Evolutionary conservation across 2,888 invertebrate genomes (phyloP), one percentile per base, ranked within the genome.

Genomic region (Pammene aurita): DNA sequence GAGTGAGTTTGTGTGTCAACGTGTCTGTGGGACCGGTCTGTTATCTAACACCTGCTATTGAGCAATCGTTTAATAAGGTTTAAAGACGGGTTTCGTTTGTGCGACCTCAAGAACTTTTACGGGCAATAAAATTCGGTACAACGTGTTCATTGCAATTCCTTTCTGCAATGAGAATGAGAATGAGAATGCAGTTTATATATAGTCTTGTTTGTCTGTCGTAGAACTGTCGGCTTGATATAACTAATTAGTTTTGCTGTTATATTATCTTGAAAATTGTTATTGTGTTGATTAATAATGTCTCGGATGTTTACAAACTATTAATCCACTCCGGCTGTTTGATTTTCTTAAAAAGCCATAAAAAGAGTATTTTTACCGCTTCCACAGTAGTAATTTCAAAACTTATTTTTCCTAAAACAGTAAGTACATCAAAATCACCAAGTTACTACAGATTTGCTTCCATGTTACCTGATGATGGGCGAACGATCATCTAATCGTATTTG

Each of bases 21-120:
- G 48, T 62, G 67, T 67, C 67, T 62, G 55, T 26, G 7, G 41
- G 57, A 67, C 67, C 67, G 67, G 67, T 67, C 44, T 16, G 56
- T 67, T 63, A 67, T 67, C 62, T 63, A 67, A 67, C 52, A 54
- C 50, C 14, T 61, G 50, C 44, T 62, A 56, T 67, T 54, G 44
- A 57, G 67, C 62, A 67, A 67, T 63, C 57, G 57, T 50, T 57
- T 67, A 67, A 38, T 38, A 60, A 44, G 48, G 62, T 50, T 48
- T 18, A 54, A 38, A 62, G 62, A 56, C 67, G 16, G 57, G 62
- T 63, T 62, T 63, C 63, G 35, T 46, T 34, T 26, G 16, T 38
- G 34, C 50, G 63, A 63, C 67, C 67, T 57, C 50, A 67, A 67
- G 48, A 48, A 48, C 54, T 46, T 55, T 62, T 56, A 35, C 34